Conservation (phyloP, 2,888 invertebrate genomes). For the Nomada lathburiana region DNA sequence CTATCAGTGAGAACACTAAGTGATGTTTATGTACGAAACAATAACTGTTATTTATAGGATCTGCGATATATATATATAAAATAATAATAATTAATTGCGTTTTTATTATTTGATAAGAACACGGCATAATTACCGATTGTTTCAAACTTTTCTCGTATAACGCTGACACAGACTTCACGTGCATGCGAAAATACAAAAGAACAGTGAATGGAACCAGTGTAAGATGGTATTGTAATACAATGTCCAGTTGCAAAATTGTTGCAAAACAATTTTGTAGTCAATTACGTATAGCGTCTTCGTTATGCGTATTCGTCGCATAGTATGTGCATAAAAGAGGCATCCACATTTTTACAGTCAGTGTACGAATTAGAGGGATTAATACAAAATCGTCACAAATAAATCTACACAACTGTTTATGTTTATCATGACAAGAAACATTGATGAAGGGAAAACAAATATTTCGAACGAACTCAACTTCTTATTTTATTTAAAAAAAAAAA, state of each 20-base stretch:
- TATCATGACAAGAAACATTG: conserved; percentile 4
- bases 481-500: conserved; percentile 10
- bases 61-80: conserved; percentile 4
- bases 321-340: conserved; percentile 34
- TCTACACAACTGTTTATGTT: conserved; percentile 32
- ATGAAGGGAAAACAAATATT: background rate
- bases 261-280: conserved; percentile 14
- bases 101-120: conserved; percentile 49
- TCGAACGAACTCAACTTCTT: conserved; percentile 10
- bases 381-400: conserved; percentile 45
- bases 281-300: conserved; percentile 26
- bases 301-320: conserved; percentile 7
- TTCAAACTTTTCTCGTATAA: conserved; percentile 5
- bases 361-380: conserved; percentile 54
- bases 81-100: conserved; percentile 24
- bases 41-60: conserved; percentile 50
- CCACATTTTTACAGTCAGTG: conserved; percentile 51
- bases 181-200: conserved; percentile 11
- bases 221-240: background rate
- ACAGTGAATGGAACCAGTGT: conserved; percentile 31
- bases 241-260: conserved; percentile 16
- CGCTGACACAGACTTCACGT: background rate
- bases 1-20: conserved; percentile 44
- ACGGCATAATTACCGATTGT: conserved; percentile 6
- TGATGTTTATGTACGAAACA: conserved; percentile 43